Base-by-base conservation (phyloP, 2,888 invertebrate species). In the Thereva unica region DNA sequence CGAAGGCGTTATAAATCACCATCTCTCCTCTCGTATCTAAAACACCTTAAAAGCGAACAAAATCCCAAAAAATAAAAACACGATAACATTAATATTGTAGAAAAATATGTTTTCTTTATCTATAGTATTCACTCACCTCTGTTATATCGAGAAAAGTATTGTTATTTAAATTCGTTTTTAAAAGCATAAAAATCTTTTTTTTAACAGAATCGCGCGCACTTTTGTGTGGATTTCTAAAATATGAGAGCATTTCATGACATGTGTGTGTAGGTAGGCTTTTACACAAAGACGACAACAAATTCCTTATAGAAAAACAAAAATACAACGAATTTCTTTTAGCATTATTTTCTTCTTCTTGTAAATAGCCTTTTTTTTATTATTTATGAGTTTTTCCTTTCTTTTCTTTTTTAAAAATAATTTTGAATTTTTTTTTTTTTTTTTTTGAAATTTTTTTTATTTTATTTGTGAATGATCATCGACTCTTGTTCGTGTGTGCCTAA, bases 171-270 rank as follows among this genome's bases (percentile, higher is more conserved):
- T 47, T 47, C 5, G 12, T 10, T 10, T 9, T 10, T 6, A 10
- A 47, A 47, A n/a, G 7, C 8, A 42, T 42, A 47, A 47, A 47
- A 5, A n/a, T n/a, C n/a, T n/a, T 9, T 10, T 23, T 23, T 23
- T 23, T 23, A 47, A n/a, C n/a, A 47, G 12, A 47, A 47, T 10
- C 12, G 7, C n/a, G 4, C 12, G 7, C n/a, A 42, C 8, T 42
- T 42, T n/a, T 47, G 12, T 10, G 12, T 10, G 12, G n/a, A 6
- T 6, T 47, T 5, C 12, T 47, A 47, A 42, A 52, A 52, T 23
- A 7, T 23, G 35, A 56, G 44, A 56, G 56, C 56, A 56, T 56
- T 56, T 42, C 56, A 35, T 56, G 56, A 56, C 56, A 56, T 56
- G 56, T 56, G 56, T 44, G 23, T 35, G n/a, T 53, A 53, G 35